Percentiles rank a stretch among this genome's conserved stretches.
These are phyloP conservation scores for Drosophila gaucha DNA, from an alignment of 2,888 invertebrate genomes.

Conservation along the genomic window DNA sequence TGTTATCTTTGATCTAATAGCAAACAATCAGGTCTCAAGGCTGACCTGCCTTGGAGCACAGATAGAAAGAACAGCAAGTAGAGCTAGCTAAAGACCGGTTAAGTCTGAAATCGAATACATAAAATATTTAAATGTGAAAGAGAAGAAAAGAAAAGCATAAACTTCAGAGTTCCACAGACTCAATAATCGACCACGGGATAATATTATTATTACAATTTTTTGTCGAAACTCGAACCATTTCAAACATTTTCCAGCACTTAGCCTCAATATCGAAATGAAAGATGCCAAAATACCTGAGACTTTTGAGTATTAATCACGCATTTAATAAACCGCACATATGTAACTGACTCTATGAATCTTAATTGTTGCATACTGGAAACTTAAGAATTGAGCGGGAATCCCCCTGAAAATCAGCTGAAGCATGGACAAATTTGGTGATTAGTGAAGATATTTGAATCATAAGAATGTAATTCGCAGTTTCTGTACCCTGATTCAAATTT, in stretches of 20 bases:
- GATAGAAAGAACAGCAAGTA: slow-evolving; percentile 5
- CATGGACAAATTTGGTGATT: not conserved
- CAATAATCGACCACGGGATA: no score
- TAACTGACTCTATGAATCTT: not conserved
- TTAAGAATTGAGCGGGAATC: not conserved
- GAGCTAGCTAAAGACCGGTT: slow-evolving; percentile 20
- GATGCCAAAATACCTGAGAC: not conserved
- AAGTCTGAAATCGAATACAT: not conserved
- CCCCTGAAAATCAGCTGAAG: not conserved
- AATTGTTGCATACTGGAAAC: not conserved
- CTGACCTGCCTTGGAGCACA: not conserved
- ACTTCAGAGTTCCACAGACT: no score
- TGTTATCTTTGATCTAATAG: slow-evolving; percentile 5
- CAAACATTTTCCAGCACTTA: not conserved
- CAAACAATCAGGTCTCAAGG: slow-evolving; percentile 5
- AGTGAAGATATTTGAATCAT: not conserved
- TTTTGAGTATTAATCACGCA: not conserved
- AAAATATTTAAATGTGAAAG: not conserved
- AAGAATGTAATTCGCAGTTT: not conserved
- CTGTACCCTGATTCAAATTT: not conserved
- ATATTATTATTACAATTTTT: no score
- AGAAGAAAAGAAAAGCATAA: not conserved
- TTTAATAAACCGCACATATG: not conserved
- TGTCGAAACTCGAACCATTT: no score
- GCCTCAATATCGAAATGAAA: not conserved